Evolutionary conservation across 2,797 vertebrate genomes (phyloP).

Genomic region (Enteromius unitaeniatus): DNA sequence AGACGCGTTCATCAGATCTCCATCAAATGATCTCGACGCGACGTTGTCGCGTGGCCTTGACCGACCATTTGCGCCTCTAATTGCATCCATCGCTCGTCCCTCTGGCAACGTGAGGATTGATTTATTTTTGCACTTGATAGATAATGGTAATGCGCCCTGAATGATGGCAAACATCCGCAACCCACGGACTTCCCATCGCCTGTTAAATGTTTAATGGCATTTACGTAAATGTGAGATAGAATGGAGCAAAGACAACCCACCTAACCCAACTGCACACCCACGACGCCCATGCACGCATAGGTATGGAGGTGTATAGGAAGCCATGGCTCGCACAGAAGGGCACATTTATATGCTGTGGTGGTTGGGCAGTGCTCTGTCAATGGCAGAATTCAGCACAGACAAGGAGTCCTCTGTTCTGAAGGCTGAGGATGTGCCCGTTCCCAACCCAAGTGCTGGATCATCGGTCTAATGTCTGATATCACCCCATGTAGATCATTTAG

Average conservation of each 20-base stretch:
- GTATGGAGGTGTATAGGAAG: constrained; percentile 72
- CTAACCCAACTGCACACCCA: constrained; percentile 41
- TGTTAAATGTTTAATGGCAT: constrained; percentile 56
- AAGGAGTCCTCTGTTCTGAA: constrained; percentile 84
- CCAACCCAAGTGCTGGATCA: constrained; percentile 30
- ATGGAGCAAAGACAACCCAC: constrained; percentile 34
- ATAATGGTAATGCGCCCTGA: constrained; percentile 48
- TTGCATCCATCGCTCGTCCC: constrained; percentile 57
- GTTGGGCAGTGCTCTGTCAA: constrained; percentile 78
- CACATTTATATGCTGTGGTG: constrained; percentile 82
- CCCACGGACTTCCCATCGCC: constrained; percentile 40
- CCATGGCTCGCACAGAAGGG: constrained; percentile 70
- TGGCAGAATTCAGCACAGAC: constrained; percentile 75
- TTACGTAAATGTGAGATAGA: constrained; percentile 50
- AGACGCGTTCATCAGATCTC: constrained; percentile 56
- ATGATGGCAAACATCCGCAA: constrained; percentile 45
- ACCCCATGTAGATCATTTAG: background rate
- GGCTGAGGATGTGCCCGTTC: constrained; percentile 69
- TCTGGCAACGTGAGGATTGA: constrained; percentile 52
- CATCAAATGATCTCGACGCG: constrained; percentile 48
- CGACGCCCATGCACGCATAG: constrained; percentile 72
- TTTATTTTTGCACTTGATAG: constrained; percentile 57
- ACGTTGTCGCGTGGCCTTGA: constrained; percentile 61
- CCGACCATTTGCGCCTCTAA: constrained; percentile 60
- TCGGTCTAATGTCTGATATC: constrained; percentile 19